Percentiles rank a stretch among this genome's conserved stretches.
These are phyloP conservation scores for Lepidurus couesii DNA, from an alignment of 1,140 invertebrate genomes.

Conservation along the genomic window DNA sequence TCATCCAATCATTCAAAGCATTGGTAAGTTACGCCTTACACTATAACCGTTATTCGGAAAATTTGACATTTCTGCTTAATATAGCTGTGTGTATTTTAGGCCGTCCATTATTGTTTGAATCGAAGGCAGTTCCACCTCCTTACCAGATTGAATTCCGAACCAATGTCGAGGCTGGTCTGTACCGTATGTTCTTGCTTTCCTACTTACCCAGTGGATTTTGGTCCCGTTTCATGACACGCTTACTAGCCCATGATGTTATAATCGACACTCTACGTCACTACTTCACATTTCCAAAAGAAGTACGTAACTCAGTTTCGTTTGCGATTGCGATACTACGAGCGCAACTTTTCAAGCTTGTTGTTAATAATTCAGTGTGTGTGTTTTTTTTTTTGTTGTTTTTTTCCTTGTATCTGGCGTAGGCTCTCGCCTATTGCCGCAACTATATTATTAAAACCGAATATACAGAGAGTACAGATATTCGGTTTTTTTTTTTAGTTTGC, in stretches of 20 bases:
- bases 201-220: slow-evolving; percentile 98
- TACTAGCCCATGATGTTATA: slow-evolving; percentile 82
- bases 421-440: too few species aligned
- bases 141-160: slow-evolving; percentile 36
- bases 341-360: too few species aligned
- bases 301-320: slow-evolving; percentile 37
- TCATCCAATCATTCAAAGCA: neutral
- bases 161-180: slow-evolving; percentile 40
- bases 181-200: slow-evolving; percentile 74
- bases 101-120: slow-evolving; percentile 11
- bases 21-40: neutral
- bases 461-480: too few species aligned
- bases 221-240: slow-evolving; percentile 85
- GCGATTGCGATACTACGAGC: too few species aligned
- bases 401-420: too few species aligned
- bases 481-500: neutral
- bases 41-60: neutral
- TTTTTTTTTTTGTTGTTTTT: neutral
- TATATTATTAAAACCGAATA: too few species aligned
- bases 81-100: neutral
- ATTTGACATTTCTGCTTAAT: neutral
- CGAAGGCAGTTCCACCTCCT: neutral
- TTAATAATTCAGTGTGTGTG: too few species aligned
- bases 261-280: slow-evolving; percentile 70
- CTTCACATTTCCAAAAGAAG: slow-evolving; percentile 59